Evolutionary conservation across 2,797 vertebrate species (phyloP).

Genomic region (Enteromius argenteus): DNA sequence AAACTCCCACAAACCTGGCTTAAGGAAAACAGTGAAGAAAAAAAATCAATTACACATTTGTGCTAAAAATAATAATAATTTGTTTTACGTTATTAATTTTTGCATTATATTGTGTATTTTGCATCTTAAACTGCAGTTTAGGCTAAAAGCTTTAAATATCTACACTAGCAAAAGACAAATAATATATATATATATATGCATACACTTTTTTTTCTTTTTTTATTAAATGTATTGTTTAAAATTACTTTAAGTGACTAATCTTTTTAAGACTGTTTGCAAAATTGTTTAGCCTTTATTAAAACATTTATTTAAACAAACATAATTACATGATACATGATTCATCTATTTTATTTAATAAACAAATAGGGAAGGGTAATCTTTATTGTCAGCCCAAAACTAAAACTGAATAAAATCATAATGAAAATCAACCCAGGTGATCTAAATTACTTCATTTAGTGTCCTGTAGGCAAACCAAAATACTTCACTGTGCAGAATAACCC

Average conservation of each 20-base stretch:
- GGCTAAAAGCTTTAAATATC: background rate
- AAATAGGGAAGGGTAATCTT: background rate
- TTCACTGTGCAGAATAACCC: slow-evolving; percentile 14
- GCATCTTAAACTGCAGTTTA: background rate
- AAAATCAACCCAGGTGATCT: slow-evolving; percentile 14
- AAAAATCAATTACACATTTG: background rate
- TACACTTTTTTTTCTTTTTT: background rate
- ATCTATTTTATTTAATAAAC: background rate
- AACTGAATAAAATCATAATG: background rate
- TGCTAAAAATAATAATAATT: background rate
- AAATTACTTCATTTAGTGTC: slow-evolving; percentile 8
- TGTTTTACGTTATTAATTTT: background rate
- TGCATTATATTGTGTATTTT: background rate
- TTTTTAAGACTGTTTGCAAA: too few species aligned
- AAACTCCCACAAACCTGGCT: slow-evolving; percentile 34
- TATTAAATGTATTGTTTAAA: background rate
- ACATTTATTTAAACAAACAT: background rate
- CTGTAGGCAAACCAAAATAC: slow-evolving; percentile 6
- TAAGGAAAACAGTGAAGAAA: slow-evolving; percentile 17
- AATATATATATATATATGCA: too few species aligned
- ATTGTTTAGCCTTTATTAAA: background rate
- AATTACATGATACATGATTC: background rate
- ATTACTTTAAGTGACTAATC: background rate
- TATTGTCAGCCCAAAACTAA: background rate
- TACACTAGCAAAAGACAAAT: background rate